phyloP scores from a whole-genome alignment of 2,888 invertebrate species.

The Callyntrura guangdongensis region DNA sequence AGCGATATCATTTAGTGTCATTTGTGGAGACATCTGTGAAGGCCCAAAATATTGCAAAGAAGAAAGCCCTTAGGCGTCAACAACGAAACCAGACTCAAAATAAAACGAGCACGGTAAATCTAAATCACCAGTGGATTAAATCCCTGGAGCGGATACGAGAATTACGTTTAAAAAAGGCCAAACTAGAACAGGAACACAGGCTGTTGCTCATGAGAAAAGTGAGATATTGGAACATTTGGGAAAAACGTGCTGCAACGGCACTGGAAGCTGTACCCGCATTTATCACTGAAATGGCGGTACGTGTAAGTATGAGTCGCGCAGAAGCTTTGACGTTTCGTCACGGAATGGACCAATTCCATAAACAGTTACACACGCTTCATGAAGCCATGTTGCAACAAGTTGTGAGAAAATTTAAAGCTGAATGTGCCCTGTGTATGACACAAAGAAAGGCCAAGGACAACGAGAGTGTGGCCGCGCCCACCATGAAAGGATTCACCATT shows the following conservation, averaged over 20 bases:
- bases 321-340: conserved; percentile 33
- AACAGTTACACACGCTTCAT: conserved; percentile 33
- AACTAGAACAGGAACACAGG: conserved; percentile 60
- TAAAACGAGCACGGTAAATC: not conserved
- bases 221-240: conserved; percentile 63
- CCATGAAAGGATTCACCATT: conserved; percentile 35
- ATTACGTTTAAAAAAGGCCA: conserved; percentile 53
- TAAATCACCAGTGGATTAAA: conserved; percentile 61
- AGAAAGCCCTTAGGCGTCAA: conserved; percentile 22
- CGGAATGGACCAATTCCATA: conserved; percentile 26
- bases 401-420: conserved; percentile 14
- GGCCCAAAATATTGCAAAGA: conserved; percentile 57
- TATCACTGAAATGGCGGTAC: conserved; percentile 16
- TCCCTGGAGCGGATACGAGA: conserved; percentile 61
- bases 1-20: conserved; percentile 32
- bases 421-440: conserved; percentile 8
- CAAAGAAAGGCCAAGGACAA: conserved; percentile 45
- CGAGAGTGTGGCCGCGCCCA: not conserved
- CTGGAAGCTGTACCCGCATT: conserved; percentile 42
- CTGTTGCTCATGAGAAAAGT: conserved; percentile 47
- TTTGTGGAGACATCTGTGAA: conserved; percentile 51
- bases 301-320: conserved; percentile 37
- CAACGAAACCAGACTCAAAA: conserved; percentile 18
- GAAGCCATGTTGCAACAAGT: conserved; percentile 24
- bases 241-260: conserved; percentile 15